Base-by-base conservation (phyloP, 53 echinoderm and acorn worm genomes). In the Henricia sp. region DNA sequence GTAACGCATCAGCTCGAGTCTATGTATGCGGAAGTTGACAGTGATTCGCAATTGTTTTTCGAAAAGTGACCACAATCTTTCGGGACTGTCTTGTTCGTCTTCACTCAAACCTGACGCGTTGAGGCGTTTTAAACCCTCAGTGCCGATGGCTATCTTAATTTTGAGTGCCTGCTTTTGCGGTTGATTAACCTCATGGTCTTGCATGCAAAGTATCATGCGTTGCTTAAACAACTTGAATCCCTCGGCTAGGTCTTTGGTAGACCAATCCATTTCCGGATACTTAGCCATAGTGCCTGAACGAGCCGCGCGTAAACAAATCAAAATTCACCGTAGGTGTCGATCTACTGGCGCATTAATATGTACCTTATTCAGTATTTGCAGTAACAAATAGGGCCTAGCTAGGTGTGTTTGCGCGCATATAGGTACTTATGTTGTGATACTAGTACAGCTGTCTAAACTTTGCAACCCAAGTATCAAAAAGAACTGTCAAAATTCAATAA, bases 61-160 rank as follows among this genome's bases (percentile, higher is more conserved):
- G 58, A 89, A 83, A 28, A 89, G 50, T 52, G 40, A 38, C 84
- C 76, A 88, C 0, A 91, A 32, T 44, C 77, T 78, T 3, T 20
- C 4, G 16, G 82, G 92, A 14, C 71, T 36, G 3, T 84, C 52
- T 74, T 92, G 84, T n/a, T 88, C 92, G 0, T 63, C 72, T 16
- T 46, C 30, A 55, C 85, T 53, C 26, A 92, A 53, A 19, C 89
- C 86, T 56, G 83, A 89, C 52, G 85, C 43, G 52, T 93, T 90
- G 8, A 85, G 90, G 20, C 60, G 84, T 54, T 52, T 87, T n/a
- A 87, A 71, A 27, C 93, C 90, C 62, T 86, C 88, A 77, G 80
- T 93, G 1, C 93, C 93, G 12, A 93, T 40, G 6, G 83, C 89
- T 33, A 93, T 86, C 52, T 89, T 83, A 1, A 90, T 93, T 33